Base-by-base conservation (phyloP, 2,888 invertebrate genomes). In the Drosophila silvestris region DNA sequence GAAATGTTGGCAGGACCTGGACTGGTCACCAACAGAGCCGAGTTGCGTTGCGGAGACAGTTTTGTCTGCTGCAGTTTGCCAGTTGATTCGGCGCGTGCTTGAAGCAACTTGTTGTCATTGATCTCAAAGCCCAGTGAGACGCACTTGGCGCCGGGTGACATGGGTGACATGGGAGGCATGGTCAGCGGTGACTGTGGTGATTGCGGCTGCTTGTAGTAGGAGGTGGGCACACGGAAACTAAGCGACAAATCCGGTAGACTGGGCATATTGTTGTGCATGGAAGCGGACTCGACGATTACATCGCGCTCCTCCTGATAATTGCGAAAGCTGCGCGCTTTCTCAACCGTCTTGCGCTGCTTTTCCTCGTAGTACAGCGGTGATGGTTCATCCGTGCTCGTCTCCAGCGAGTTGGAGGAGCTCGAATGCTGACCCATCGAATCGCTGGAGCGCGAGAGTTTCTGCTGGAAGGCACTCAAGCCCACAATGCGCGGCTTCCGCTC, bases 281-380 rank as follows among this genome's bases (percentile, higher is more conserved):
- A 56, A 41, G 56, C 14, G 16, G 67, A n/a, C 2, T 75, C 51
- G 28, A 30, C 70, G 12, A 58, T 44, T 5, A 64, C 59, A 39
- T 77, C 62, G 14, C 70, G 79, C 6, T 91, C 90, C 81, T 95
- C 95, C 39, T 95, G 94, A 75, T 95, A 94, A 90, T 94, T 94
- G 85, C 95, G 95, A 93, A 96, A 96, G 88, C 96, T 96, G 77
- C 96, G 96, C 3, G 96, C 96, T 91, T 96, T 96, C 60, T 95
- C 95, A 32, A 96, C 95, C 30, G 95, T 94, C 92, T 95, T 95
- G 77, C 94, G 94, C 37, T 94, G 91, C 70, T 93, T 93, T 47
- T 91, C 89, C 41, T 85, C 83, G 60, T 90, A 89, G 60, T 83
- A 87, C 5, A 85, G 71, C 0, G 89, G 74, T n/a, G 90, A 82